Evolutionary conservation across 2,113 vertebrate species (phyloP), one percentile per base, ranked within the genome.

Genomic region (Ginglymostoma cirratum): DNA sequence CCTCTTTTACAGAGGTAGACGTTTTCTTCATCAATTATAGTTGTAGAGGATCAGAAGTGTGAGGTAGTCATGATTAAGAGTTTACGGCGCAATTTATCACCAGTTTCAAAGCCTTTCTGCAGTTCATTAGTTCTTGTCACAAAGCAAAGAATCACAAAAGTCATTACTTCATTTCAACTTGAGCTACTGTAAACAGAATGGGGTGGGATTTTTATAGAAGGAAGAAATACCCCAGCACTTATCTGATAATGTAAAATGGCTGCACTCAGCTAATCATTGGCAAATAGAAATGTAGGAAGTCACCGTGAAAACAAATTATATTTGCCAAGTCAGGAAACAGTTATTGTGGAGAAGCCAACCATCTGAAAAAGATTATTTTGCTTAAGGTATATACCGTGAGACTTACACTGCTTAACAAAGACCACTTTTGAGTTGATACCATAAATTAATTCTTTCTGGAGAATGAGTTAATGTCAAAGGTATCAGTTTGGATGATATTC

Each of bases 81-180:
- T 69, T 76, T 48, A 27, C 24, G 45, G 67, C 69, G 76, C 45
- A 69, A 95, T 95, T 95, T 70, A 76, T 70, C 69, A 72, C 94
- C 52, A 42, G 67, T 30, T 95, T 95, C 67, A 95, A 95, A 72
- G 69, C 42, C 45, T 52, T 95, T 95, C 94, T 70, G 69, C 30
- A 72, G 94, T 72, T 24, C 66, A 72, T 95, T 70, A 72, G 48
- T 72, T 76, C 94, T 95, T 48, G 94, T 72, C 69, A 72, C 94
- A 48, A 95, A 76, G 52, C 94, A 95, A 95, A 76, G 67, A 72
- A 95, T 95, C 69, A 95, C 67, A 70, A n/a, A 48, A 95, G 69
- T 95, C 94, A 48, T 95, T 38, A 95, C 94, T 95, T 95, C 69
- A 95, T 76, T 72, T 95, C 52, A 95, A 94, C 90, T 23, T 23